These are phyloP conservation scores for Nymphalis c-album DNA, from an alignment of 2,888 invertebrate genomes.

Conservation along the genomic window DNA sequence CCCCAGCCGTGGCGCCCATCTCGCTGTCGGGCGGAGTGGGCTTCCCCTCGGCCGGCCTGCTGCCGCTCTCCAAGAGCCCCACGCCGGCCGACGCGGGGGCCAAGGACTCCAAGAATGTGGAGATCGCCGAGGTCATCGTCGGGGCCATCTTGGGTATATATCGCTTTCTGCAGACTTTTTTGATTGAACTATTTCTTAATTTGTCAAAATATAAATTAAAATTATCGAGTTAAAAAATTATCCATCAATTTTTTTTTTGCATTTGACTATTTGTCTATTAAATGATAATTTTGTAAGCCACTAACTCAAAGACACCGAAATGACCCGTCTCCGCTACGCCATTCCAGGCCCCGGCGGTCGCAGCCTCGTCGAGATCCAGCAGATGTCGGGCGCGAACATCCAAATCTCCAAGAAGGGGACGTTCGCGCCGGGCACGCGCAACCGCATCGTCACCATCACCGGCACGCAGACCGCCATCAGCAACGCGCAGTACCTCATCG, in stretches of 20 bases:
- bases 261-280: too few relatives aligned
- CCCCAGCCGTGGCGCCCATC: constrained; percentile 87
- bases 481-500: constrained; percentile 96
- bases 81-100: constrained; percentile 88
- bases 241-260: too few relatives aligned
- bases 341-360: constrained; percentile 93
- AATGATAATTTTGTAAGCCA: too few relatives aligned
- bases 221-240: too few relatives aligned
- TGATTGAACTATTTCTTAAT: too few relatives aligned
- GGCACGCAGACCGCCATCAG: constrained; percentile 93
- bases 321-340: neutral
- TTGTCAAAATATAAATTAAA: too few relatives aligned
- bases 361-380: constrained; percentile 98
- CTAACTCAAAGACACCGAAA: too few relatives aligned
- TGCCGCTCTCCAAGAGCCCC: constrained; percentile 89
- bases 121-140: constrained; percentile 97
- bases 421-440: constrained; percentile 97
- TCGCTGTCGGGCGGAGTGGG: constrained; percentile 88
- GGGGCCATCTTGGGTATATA: constrained; percentile 94
- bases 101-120: constrained; percentile 94
- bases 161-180: too few relatives aligned
- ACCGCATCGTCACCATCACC: constrained; percentile 97
- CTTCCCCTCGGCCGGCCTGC: constrained; percentile 86
- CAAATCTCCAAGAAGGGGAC: constrained; percentile 99
- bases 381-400: constrained; percentile 97